Evolutionary conservation across 2,113 vertebrate genomes (phyloP), one percentile per base, ranked within the genome.

Genomic region (Todiramphus chloris): DNA sequence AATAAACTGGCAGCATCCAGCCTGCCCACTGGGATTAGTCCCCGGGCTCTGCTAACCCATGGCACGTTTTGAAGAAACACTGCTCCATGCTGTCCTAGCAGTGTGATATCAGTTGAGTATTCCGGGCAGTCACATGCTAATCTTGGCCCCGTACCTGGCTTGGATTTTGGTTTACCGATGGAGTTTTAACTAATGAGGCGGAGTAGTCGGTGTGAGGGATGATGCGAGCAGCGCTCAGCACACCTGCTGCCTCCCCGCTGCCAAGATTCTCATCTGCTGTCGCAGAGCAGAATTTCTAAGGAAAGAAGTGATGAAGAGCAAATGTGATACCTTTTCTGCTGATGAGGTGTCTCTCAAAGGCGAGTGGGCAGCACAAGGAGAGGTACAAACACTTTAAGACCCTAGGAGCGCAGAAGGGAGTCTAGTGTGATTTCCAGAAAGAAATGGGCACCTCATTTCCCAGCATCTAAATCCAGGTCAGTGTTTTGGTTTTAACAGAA

Each of bases 201-300:
- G n/a, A 23, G 77, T 25, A 33, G 41, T 73, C 17, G 7, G 94
- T 23, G 24, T 76, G 85, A 70, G 83, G 87, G 89, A 16, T 74
- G 91, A 18, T 12, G 90, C 74, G 90, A 84, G 87, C 84, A 82
- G 87, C 60, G 18, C 35, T 56, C 44, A 2, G 6, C 87, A 46
- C 93, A 62, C 84, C 93, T 90, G 94, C 95, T 90, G 81, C 94
- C 87, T 89, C 41, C 79, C 53, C 0, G 2, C 86, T 95, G 96
- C 96, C 95, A 75, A 25, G 51, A 41, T 44, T 46, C 83, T 69
- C 77, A 25, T 90, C 83, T 91, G 95, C 95, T 75, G 62, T 81
- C 2, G 44, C 83, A 30, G 16, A 14, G 87, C 68, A 27, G 75
- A 6, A 11, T 33, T 72, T 21, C 72, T 21, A 17, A 63, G 82